Evolutionary conservation across 2,113 vertebrate species (phyloP), one percentile per base, ranked within the genome.

Genomic region (Emydura subglobosa): DNA sequence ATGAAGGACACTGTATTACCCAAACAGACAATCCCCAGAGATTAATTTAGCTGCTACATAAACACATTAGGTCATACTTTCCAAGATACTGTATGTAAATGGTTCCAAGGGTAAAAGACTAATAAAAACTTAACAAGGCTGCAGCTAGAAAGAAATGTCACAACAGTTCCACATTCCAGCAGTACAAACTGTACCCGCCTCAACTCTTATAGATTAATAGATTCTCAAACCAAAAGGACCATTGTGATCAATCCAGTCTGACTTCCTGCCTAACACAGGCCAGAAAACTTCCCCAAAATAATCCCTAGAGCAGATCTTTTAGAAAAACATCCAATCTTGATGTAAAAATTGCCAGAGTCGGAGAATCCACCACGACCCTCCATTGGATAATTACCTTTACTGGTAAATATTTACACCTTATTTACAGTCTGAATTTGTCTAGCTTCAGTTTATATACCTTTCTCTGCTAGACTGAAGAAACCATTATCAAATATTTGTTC

Each of bases 41-140:
- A 39, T 29, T 50, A 42, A 74, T 74, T 74, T 74, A 47, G 17
- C 51, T 79, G 51, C 78, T 61, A 42, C 53, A 39, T 50, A 79
- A 89, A 72, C 0, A 0, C 3, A 72, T 21, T 24, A 79, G 82
- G 24, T 11, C 83, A 59, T 79, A 31, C 21, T 16, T 91, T 53
- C 87, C 92, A 86, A 82, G 61, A 65, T 84, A 84, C 13, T 0
- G 1, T n/a, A 80, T 54, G 10, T 39, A 87, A 39, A 29, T 7
- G 53, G 59, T 14, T n/a, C 24, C n/a, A 55, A 91, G 44, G 65
- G 44, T 39, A 55, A 7, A 95, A 84, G 44, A 11, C 79, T 0
- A 0, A 54, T 17, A 53, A 91, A 89, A 86, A 7, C 0, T 0
- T 34, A 51, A 83, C 83, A 22, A 85, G 80, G 80, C 16, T 7